These are phyloP conservation scores for Pocillopora grandis DNA, from an alignment of 92 coral and sea anemone species.

Conservation along the genomic window DNA sequence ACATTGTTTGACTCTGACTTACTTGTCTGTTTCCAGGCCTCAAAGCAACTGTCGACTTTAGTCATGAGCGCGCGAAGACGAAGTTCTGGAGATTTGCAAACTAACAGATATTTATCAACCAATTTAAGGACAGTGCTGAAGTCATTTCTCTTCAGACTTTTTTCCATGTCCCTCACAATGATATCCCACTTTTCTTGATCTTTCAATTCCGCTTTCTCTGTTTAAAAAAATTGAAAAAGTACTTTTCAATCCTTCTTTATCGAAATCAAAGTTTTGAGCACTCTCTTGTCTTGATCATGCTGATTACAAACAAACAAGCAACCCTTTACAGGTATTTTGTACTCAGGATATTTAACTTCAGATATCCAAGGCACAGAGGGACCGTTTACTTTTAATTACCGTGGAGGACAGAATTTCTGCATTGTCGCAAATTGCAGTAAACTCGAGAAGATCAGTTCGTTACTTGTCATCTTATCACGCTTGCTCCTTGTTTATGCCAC, in stretches of 20 bases:
- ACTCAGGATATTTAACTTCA: no score
- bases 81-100: slow-evolving; percentile 18
- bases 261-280: no score
- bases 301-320: no score
- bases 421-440: no score
- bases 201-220: slow-evolving; percentile 25
- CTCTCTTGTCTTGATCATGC: no score
- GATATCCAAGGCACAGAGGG: no score
- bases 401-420: no score
- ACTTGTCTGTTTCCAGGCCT: slow-evolving; percentile 54
- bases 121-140: slow-evolving; percentile 24
- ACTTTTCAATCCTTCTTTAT: neutral
- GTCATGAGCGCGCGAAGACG: slow-evolving; percentile 36
- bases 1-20: neutral
- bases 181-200: slow-evolving; percentile 30
- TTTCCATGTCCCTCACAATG: neutral
- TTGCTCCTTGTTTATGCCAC: no score
- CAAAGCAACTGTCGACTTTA: slow-evolving; percentile 41
- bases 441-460: no score
- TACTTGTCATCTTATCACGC: neutral
- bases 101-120: slow-evolving; percentile 15
- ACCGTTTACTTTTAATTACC: no score
- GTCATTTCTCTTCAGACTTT: neutral
- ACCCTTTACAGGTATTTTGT: no score
- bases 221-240: neutral